phyloP scores from a whole-genome alignment of 2,888 invertebrate species.

The Polyploca ridens region DNA sequence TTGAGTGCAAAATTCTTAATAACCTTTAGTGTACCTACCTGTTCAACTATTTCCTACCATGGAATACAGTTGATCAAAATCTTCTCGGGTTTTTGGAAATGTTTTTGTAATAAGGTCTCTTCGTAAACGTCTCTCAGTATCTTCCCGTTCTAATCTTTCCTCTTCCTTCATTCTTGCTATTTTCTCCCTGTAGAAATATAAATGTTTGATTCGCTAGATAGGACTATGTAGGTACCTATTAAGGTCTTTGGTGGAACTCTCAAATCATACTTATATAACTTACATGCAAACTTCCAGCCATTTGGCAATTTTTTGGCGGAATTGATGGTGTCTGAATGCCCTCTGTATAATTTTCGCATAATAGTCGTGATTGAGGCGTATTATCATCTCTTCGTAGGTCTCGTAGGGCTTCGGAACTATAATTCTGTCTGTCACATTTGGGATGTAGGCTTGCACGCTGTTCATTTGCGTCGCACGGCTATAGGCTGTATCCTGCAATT shows the following conservation, averaged over 20 bases:
- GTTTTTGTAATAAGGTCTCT: constrained; percentile 86
- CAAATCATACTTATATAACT: constrained; percentile 26
- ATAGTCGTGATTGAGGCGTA: constrained; percentile 82
- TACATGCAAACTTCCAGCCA: constrained; percentile 76
- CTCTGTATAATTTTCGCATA: constrained; percentile 87
- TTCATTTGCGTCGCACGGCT: constrained; percentile 86
- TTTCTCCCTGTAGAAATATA: constrained; percentile 58
- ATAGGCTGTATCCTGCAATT: constrained; percentile 79
- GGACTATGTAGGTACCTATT: background rate
- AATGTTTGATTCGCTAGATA: constrained; percentile 1
- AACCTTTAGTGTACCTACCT: too few relatives aligned
- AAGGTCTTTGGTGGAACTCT: background rate
- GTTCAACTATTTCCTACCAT: constrained; percentile 65
- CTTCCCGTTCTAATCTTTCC: constrained; percentile 77
- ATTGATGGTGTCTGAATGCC: constrained; percentile 85
- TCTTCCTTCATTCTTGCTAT: constrained; percentile 82
- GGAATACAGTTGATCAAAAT: constrained; percentile 90
- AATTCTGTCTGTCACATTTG: constrained; percentile 86
- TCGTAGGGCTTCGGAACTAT: constrained; percentile 86
- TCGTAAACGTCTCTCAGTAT: constrained; percentile 80
- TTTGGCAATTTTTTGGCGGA: constrained; percentile 62
- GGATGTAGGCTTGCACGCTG: constrained; percentile 83
- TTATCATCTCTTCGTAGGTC: constrained; percentile 85
- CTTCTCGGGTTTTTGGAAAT: constrained; percentile 88
- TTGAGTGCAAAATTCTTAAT: background rate